phyloP scores from a whole-genome alignment of 2,113 vertebrate species.

The Carettochelys insculpta region DNA sequence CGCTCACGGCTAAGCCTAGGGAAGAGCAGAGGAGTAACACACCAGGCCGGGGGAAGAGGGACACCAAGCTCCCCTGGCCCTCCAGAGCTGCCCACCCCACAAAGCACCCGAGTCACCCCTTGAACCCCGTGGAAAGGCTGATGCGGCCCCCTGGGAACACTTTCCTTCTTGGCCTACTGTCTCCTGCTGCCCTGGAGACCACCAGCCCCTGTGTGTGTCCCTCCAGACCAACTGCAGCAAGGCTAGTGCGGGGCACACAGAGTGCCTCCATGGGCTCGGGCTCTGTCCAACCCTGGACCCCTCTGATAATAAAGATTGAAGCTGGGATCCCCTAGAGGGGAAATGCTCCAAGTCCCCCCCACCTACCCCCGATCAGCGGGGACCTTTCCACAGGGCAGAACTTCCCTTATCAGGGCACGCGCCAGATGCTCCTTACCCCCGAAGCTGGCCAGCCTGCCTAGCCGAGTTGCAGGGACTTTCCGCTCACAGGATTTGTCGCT shows the following conservation, averaged over 20 bases:
- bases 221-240: not conserved
- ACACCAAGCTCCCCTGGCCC: not conserved
- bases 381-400: not conserved
- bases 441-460: not conserved
- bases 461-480: not conserved
- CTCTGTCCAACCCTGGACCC: not conserved
- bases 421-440: not conserved
- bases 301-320: not conserved
- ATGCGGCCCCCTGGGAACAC: not conserved
- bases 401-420: not conserved
- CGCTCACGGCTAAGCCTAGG: not conserved
- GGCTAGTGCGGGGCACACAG: not conserved
- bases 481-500: not conserved
- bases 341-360: not conserved
- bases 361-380: not conserved
- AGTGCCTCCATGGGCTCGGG: too few species aligned
- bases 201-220: not conserved
- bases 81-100: not conserved
- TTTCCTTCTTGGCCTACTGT: not conserved
- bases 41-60: not conserved
- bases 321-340: not conserved
- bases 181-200: not conserved
- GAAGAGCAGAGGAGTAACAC: not conserved
- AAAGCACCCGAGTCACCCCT: not conserved
- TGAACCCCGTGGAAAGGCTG: not conserved